phyloP scores from a whole-genome alignment of 2,888 invertebrate species.

The Amphimallon solstitiale region DNA sequence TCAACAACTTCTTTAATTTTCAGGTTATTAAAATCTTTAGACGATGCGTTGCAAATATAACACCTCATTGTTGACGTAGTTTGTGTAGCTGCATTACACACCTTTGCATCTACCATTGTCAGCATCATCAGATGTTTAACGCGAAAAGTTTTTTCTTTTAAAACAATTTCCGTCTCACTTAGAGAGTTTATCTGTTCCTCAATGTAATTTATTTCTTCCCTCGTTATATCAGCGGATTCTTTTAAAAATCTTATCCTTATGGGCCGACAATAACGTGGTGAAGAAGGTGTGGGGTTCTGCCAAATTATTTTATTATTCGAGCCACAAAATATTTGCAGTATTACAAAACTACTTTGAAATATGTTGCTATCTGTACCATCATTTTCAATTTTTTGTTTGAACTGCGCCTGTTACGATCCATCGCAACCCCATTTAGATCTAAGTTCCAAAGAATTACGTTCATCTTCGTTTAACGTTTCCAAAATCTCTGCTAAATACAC shows the following conservation, averaged over 20 bases:
- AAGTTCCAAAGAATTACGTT: conserved; percentile 34
- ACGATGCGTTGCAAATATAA: conserved; percentile 48
- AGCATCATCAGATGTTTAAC: too few species aligned
- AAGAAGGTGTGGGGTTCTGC: not conserved
- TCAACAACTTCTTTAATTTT: conserved; percentile 39
- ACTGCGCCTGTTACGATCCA: conserved; percentile 19
- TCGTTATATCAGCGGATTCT: conserved; percentile 49
- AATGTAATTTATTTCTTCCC: conserved; percentile 47
- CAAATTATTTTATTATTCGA: conserved; percentile 1
- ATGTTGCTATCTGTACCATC: conserved; percentile 17
- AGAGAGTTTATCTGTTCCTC: conserved; percentile 30
- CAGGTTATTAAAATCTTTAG: conserved; percentile 46
- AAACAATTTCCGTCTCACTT: conserved; percentile 22
- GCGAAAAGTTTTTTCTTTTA: not conserved
- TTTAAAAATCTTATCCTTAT: conserved; percentile 50
- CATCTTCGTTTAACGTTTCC: conserved; percentile 21
- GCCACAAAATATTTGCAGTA: not conserved
- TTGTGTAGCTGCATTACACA: conserved; percentile 49
- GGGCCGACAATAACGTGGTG: conserved; percentile 42
- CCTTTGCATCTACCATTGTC: conserved; percentile 51
- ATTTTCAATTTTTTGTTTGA: conserved; percentile 26
- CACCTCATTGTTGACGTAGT: conserved; percentile 49
- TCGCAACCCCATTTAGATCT: conserved; percentile 46
- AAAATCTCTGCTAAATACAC: not conserved
- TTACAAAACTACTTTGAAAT: conserved; percentile 26